These are phyloP conservation scores for Silurus meridionalis DNA, from an alignment of 2,113 vertebrate species.

Conservation along the genomic window DNA sequence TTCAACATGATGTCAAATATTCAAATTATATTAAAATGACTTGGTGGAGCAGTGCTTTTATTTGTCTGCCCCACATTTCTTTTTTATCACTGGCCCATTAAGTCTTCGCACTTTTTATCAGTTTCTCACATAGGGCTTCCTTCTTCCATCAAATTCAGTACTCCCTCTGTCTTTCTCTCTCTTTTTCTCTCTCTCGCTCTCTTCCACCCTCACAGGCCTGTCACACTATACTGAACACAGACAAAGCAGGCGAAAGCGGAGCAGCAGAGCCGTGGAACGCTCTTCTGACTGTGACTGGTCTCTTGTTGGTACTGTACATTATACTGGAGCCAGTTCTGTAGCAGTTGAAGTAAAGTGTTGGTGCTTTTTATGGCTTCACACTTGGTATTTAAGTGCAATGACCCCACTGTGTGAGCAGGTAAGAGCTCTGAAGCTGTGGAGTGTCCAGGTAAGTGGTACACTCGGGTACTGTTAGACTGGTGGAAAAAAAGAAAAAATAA, in stretches of 20 bases:
- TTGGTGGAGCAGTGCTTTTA: slow-evolving; percentile 24
- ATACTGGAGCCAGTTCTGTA: neutral
- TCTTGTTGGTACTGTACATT: slow-evolving; percentile 4
- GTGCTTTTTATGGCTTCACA: slow-evolving; percentile 33
- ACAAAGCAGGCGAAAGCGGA: slow-evolving; percentile 28
- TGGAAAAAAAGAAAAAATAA: slow-evolving; percentile 3
- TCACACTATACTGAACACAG: slow-evolving; percentile 43
- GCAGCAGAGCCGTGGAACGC: neutral
- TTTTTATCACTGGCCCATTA: slow-evolving; percentile 50
- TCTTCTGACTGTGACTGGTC: slow-evolving; percentile 20
- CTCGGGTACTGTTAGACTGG: slow-evolving; percentile 24
- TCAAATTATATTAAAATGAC: slow-evolving; percentile 55
- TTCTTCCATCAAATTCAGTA: neutral
- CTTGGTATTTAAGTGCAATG: slow-evolving; percentile 25
- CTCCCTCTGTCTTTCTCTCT: neutral
- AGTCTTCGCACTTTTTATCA: slow-evolving; percentile 47
- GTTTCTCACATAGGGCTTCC: slow-evolving; percentile 28
- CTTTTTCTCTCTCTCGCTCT: neutral
- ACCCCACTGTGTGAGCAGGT: slow-evolving; percentile 37
- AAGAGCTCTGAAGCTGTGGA: slow-evolving; percentile 30
- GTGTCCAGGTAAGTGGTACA: slow-evolving; percentile 43
- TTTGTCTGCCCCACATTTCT: slow-evolving; percentile 48
- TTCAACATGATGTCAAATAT: slow-evolving; percentile 28
- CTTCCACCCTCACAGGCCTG: neutral
- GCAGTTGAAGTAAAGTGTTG: neutral